Base-by-base conservation (phyloP, 2,113 vertebrate genomes). In the Cyanoliseus patagonus region DNA sequence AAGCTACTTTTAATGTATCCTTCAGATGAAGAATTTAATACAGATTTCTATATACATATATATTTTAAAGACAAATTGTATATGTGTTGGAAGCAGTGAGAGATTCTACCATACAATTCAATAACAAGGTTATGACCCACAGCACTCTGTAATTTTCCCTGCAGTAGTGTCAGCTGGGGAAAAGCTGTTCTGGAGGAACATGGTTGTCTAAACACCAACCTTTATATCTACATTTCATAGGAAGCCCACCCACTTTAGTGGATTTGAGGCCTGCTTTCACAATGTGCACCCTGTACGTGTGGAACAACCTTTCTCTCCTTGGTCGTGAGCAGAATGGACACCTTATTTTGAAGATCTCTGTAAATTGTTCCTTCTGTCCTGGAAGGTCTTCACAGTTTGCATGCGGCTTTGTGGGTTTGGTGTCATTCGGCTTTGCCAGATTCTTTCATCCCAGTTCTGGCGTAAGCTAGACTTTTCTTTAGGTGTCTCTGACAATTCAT, bases 281-380 rank as follows among this genome's bases (percentile, higher is more conserved):
- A 9, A 1, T 52, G 16, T 37, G 33, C 18, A 20, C 46, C 57
- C 28, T 3, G 28, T 33, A 20, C 0, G 0, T 9, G 1, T 1
- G 11, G 44, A 73, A 49, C 35, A 82, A 13, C 37, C 41, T 69
- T 46, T 28, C 15, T 37, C 41, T 51, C 3, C 52, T 37, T 51
- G 31, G 13, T 11, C 3, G 0, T 46, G 19, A 70, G 62, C 63
- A 42, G 83, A 61, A 33, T 28, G 52, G 15, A 11, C 42, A 12
- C 22, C 8, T 30, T 35, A 2, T 23, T 35, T 41, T 52, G 17
- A 67, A 46, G 42, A 11, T 30, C 37, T 15, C 46, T 89, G 44
- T 49, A 57, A 30, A 0, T 52, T 9, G 1, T 49, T 63, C 22
- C 59, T 49, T 69, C 39, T 69, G 8, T 41, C 17, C 41, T 18